Evolutionary conservation across 2,888 invertebrate genomes (phyloP).

Genomic region (Lasioglossum pauxillum): DNA sequence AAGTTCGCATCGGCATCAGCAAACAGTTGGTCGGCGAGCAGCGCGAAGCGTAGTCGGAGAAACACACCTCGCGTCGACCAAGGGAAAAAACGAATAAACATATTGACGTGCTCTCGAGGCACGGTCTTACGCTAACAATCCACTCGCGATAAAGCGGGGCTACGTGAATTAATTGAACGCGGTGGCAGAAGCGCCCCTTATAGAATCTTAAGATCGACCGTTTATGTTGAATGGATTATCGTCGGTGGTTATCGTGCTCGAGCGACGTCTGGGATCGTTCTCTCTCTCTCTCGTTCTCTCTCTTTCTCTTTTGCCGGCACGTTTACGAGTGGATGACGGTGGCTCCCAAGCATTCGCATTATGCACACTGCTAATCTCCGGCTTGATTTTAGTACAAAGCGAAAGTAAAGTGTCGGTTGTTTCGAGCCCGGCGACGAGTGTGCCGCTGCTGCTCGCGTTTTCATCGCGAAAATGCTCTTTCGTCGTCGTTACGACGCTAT

Average conservation of each 20-base stretch:
- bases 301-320: neutral
- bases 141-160: neutral
- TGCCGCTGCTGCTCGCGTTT: neutral
- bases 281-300: neutral
- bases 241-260: constrained; percentile 23
- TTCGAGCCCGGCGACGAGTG: constrained; percentile 35
- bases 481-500: neutral
- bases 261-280: constrained; percentile 15
- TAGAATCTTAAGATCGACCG: constrained; percentile 19
- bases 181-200: neutral
- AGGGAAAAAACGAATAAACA: neutral
- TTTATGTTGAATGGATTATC: constrained; percentile 28
- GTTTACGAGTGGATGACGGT: constrained; percentile 42
- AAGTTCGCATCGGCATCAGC: neutral
- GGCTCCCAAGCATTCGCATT: constrained; percentile 45
- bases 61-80: neutral
- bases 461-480: constrained; percentile 5
- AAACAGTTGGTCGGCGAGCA: neutral
- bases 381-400: constrained; percentile 53
- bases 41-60: neutral
- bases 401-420: constrained; percentile 47
- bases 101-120: constrained; percentile 1
- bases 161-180: constrained; percentile 6
- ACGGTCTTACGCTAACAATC: constrained; percentile 1
- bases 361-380: constrained; percentile 43